Conservation (phyloP, 2,113 vertebrate genomes). For the Halcyon malimbica region DNA sequence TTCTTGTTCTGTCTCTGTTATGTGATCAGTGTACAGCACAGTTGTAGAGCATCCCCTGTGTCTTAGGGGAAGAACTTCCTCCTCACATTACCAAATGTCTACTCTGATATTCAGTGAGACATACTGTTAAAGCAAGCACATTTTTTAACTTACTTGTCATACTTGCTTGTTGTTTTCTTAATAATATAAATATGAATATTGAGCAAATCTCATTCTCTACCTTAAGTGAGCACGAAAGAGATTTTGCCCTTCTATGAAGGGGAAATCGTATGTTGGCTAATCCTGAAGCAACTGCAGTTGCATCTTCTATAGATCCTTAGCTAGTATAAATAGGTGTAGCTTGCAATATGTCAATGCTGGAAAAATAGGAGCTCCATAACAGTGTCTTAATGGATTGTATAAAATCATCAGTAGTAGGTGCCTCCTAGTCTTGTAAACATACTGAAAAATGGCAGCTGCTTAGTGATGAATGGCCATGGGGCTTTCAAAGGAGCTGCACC, state of each 20-base stretch:
- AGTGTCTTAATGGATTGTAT: background rate
- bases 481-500: background rate
- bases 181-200: background rate
- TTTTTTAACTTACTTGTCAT: conserved; percentile 42
- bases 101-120: background rate
- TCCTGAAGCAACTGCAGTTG: background rate
- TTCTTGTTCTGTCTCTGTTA: background rate
- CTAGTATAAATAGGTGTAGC: background rate
- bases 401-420: background rate
- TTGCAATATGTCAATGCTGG: background rate
- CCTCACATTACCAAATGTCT: background rate
- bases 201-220: conserved; percentile 1
- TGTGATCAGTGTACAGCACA: background rate
- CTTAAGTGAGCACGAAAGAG: background rate
- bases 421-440: background rate
- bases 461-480: background rate
- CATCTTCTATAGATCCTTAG: background rate
- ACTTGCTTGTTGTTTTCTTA: conserved; percentile 1
- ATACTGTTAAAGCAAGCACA: conserved; percentile 21
- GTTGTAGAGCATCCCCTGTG: background rate
- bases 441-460: background rate
- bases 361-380: background rate
- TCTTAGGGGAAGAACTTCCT: background rate
- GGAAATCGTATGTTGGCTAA: background rate
- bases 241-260: background rate